Evolutionary conservation across 2,113 vertebrate species (phyloP), one percentile per base, ranked within the genome.

Genomic region (Cebidichthys violaceus): DNA sequence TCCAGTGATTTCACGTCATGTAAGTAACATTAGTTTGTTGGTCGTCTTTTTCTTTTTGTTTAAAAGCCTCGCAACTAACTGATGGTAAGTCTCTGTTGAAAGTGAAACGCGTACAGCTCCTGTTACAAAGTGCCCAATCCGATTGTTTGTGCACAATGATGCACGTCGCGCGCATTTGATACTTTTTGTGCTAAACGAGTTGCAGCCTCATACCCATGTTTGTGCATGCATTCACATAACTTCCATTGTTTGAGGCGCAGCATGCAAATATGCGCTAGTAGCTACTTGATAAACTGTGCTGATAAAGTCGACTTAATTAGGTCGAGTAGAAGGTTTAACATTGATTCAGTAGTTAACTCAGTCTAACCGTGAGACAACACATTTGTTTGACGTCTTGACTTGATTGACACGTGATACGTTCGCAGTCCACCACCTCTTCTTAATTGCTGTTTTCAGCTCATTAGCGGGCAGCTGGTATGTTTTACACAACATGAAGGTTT

Each of bases 141-240:
- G 27, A 70, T 54, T 83, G 77, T 61, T 88, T 20, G 57, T 77
- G 65, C 43, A 17, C 75, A 67, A 10, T 72, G 83, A 77, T 82
- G 76, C 35, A 66, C 33, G 79, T n/a, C 61, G 70, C 79, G 79
- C 77, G 75, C 72, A 9, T 75, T 73, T 45, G 39, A 27, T 81
- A 61, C 50, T 86, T 64, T 27, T 70, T 50, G 45, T 68, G 64
- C 27, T 35, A 45, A 66, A 43, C 29, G 47, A 50, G 22, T 8
- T 43, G 62, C 70, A 74, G 75, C 52, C 84, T 62, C 33, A 33
- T 20, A 14, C 4, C 5, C 35, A 0, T 15, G 37, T 82, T 72
- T 54, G 31, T 70, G 39, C 50, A 18, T 14, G 60, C 31, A 59
- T 62, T 29, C 43, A 31, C 57, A 27, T 1, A 22, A 4, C 47